These are phyloP conservation scores for Acanthosepion lycidas DNA, from an alignment of 2,888 invertebrate species.

Conservation along the genomic window DNA sequence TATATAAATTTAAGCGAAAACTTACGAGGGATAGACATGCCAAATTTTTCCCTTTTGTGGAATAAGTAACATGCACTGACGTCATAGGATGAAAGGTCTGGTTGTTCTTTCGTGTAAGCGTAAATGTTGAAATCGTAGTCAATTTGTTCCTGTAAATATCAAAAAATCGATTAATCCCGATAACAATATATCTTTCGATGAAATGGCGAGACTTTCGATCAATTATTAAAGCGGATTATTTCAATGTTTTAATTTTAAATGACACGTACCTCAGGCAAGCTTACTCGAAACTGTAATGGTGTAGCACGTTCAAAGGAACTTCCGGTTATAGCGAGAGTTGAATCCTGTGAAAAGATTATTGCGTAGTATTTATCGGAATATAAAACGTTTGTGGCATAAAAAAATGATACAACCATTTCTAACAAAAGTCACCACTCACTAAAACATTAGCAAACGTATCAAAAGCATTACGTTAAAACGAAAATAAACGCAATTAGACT, in stretches of 20 bases:
- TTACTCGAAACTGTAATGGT: neutral
- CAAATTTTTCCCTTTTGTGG: conserved; percentile 57
- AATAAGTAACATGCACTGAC: conserved; percentile 60
- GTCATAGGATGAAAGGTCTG: conserved; percentile 60
- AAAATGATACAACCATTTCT: too few species aligned
- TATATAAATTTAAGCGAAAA: neutral
- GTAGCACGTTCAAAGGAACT: neutral
- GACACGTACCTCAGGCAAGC: neutral
- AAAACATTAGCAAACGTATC: too few species aligned
- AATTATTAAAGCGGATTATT: neutral
- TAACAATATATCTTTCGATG: neutral
- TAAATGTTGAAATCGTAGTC: conserved; percentile 60
- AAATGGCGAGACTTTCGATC: neutral
- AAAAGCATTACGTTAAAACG: too few species aligned
- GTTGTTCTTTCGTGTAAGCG: conserved; percentile 58
- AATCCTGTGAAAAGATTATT: neutral
- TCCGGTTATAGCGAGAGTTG: neutral
- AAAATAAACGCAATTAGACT: too few species aligned
- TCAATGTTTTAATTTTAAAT: neutral
- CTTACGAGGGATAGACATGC: conserved; percentile 57
- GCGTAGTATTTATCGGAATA: too few species aligned
- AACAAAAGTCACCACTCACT: too few species aligned
- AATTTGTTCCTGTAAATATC: conserved; percentile 46
- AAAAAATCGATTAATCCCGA: neutral
- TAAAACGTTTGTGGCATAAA: too few species aligned